phyloP scores from a whole-genome alignment of 2,888 invertebrate genomes.

The Acholoe squamosa region DNA sequence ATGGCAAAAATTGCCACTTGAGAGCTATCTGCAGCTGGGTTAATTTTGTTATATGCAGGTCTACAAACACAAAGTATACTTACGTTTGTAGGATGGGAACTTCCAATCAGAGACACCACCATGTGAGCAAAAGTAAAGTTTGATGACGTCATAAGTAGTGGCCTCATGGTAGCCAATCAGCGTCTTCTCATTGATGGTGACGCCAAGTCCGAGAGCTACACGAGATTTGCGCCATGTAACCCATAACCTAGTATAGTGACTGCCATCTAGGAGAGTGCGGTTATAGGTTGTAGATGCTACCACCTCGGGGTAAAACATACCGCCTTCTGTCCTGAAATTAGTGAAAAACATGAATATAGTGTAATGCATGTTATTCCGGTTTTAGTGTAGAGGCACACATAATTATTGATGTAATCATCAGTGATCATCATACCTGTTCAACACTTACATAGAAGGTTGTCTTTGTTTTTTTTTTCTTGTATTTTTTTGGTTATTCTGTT shows the following conservation, averaged over 20 bases:
- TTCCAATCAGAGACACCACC: neutral
- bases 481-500: no score
- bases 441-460: no score
- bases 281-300: neutral
- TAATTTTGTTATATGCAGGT: no score
- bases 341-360: neutral
- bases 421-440: no score
- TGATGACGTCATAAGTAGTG: neutral
- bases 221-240: conserved; percentile 12
- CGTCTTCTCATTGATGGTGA: conserved; percentile 1
- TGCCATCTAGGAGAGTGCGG: neutral
- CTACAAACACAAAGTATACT: no score
- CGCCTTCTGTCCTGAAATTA: neutral
- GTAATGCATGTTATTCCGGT: no score
- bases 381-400: no score
- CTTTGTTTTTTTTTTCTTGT: no score
- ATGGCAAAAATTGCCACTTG: no score
- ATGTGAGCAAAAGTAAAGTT: conserved; percentile 12
- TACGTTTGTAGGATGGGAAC: conserved; percentile 12
- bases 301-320: neutral
- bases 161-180: neutral
- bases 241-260: neutral
- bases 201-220: neutral
- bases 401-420: no score
- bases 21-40: no score